Conservation (phyloP, 1,140 invertebrate genomes). For the Drosophila sulfurigaster region DNA sequence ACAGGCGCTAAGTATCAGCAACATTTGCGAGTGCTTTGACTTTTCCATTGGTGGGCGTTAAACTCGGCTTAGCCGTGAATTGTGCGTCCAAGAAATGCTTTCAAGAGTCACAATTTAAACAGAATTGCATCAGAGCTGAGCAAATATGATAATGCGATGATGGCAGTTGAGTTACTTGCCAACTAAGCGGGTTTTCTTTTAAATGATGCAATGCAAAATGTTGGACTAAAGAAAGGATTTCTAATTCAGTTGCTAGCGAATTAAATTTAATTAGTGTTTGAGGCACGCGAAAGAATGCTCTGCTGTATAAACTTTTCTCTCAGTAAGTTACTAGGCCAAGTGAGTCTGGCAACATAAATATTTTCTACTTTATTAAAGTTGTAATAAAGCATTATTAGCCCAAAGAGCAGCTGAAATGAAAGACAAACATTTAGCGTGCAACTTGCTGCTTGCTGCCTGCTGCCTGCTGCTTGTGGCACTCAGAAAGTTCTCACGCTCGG, state of each 20-base stretch:
- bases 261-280: too few species aligned
- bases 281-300: background rate
- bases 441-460: background rate
- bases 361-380: background rate
- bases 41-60: slow-evolving; percentile 33
- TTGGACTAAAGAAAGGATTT: background rate
- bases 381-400: background rate
- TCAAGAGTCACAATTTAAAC: slow-evolving; percentile 19
- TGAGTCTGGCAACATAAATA: background rate
- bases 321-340: background rate
- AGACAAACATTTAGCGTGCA: background rate
- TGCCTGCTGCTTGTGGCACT: background rate
- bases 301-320: background rate
- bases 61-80: slow-evolving; percentile 31
- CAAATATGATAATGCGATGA: slow-evolving; percentile 49
- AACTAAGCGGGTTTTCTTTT: too few species aligned
- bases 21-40: slow-evolving; percentile 58
- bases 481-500: slow-evolving; percentile 9
- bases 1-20: slow-evolving; percentile 43
- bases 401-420: background rate
- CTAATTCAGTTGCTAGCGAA: too few species aligned
- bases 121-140: slow-evolving; percentile 51
- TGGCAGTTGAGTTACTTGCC: background rate
- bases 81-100: slow-evolving; percentile 1
- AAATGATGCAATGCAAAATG: slow-evolving; percentile 15